Evolutionary conservation across 1,140 invertebrate species (phyloP), one percentile per base, ranked within the genome.

Genomic region (Ceratosolen fusciceps): DNA sequence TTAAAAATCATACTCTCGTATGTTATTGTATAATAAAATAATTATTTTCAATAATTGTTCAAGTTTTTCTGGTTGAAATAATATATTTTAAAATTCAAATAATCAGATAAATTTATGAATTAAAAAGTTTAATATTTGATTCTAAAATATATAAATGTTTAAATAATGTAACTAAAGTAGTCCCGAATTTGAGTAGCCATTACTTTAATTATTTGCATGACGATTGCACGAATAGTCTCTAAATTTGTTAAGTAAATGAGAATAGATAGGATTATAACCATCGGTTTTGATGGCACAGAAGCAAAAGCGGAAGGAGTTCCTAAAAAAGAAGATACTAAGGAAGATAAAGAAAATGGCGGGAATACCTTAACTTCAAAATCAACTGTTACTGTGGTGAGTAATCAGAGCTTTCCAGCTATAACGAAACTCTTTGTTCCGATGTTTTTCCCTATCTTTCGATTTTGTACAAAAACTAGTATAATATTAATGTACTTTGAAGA

Each of bases 311-410:
- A 88, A 68, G 83, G 86, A 81, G 83, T 85, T 85, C 82, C 86
- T 83, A 89, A 89, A 88, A 90, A 87, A 85, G 87, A 88, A 79
- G 88, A 88, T 85, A 85, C 85, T 83, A 89, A 89, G 74, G 88
- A 89, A 86, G 86, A 89, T 84, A 90, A 90, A 88, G 87, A 89
- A 85, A 90, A 90, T 86, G 87, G 88, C 82, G 86, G 85, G 81
- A 85, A 86, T 82, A 80, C 85, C 80, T 80, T 84, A 80, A 80
- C 84, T 79, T 39, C 88, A 84, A 78, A 85, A 84, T 80, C 86
- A 76, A 82, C 87, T 80, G 85, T 86, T 70, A 85, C 87, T 87
- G 88, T 89, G 83, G 89, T 90, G 83, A 90, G 89, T 89, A 88
- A 81, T 81, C 83, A 39, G 34, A 79, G 79, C 68, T 82, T 82